These are phyloP conservation scores for Rotaria magnacalcarata DNA, from an alignment of 2,888 invertebrate genomes.

Conservation along the genomic window DNA sequence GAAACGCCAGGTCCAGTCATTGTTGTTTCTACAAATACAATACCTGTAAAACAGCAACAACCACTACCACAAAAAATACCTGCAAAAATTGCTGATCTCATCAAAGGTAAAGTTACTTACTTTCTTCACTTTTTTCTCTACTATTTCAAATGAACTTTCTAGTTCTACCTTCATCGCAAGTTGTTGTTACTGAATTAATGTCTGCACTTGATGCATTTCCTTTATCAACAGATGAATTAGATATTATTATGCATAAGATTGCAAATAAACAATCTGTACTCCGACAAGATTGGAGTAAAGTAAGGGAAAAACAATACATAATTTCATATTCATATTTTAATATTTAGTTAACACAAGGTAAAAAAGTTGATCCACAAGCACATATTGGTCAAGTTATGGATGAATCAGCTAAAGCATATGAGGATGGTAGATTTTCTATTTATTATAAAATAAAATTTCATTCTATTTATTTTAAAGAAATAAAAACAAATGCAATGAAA, in stretches of 20 bases:
- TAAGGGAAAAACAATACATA: neutral
- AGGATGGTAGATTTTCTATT: neutral
- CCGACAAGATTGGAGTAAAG: neutral
- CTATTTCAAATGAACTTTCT: neutral
- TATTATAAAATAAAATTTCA: neutral
- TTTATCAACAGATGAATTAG: slow-evolving; percentile 32
- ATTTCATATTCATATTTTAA: neutral
- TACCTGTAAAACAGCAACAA: neutral
- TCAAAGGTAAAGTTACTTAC: neutral
- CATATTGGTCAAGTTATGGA: slow-evolving; percentile 34
- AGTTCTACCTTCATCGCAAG: slow-evolving; percentile 17
- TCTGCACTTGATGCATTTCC: neutral
- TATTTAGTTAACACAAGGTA: neutral
- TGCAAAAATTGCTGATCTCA: neutral
- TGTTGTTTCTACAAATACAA: neutral
- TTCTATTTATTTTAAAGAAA: neutral
- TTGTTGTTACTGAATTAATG: slow-evolving; percentile 33
- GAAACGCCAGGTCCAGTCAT: neutral
- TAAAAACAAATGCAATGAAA: neutral
- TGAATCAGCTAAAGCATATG: slow-evolving; percentile 16
- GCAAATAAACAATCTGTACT: slow-evolving; percentile 16
- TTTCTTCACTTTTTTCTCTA: neutral
- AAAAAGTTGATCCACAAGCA: slow-evolving; percentile 8
- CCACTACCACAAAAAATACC: neutral
- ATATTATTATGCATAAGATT: slow-evolving; percentile 23